Percentiles rank a stretch among this genome's conserved stretches.
Conservation (phyloP, 1,140 invertebrate species). For the Ridgeia piscesae region DNA sequence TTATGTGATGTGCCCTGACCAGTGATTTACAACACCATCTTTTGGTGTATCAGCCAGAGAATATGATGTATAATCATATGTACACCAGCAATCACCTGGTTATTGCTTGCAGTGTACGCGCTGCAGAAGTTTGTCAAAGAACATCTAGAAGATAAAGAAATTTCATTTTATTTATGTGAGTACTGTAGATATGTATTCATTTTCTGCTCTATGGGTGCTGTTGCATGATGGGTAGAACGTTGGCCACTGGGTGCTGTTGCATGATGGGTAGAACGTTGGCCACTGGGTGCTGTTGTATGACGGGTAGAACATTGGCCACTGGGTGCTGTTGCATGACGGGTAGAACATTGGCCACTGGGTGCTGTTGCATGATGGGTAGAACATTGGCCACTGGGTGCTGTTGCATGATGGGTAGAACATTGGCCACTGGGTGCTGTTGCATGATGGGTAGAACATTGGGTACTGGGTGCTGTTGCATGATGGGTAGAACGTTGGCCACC, state of each 20-base stretch:
- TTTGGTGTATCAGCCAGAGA: background rate
- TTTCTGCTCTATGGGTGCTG: slow-evolving; percentile 19
- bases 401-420: too few relatives aligned
- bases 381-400: too few relatives aligned
- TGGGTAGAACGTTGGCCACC: too few relatives aligned
- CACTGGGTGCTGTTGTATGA: too few relatives aligned
- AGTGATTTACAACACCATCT: background rate
- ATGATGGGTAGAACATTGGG: too few relatives aligned
- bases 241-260: too few relatives aligned
- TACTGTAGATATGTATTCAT: slow-evolving; percentile 39
- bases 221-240: background rate
- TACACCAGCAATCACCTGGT: background rate
- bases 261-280: too few relatives aligned
- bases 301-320: too few relatives aligned
- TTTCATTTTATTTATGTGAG: slow-evolving; percentile 76
- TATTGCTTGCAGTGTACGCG: slow-evolving; percentile 58
- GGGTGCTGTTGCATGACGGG: too few relatives aligned
- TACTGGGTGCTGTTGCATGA: background rate
- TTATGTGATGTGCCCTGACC: background rate
- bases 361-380: too few relatives aligned
- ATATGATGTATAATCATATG: background rate
- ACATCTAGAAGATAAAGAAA: slow-evolving; percentile 65
- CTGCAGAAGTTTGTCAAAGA: slow-evolving; percentile 72
- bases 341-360: too few relatives aligned
- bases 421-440: too few relatives aligned